These are phyloP conservation scores for Pristionchus pacificus DNA, from an alignment of 1,140 invertebrate genomes.

Conservation along the genomic window DNA sequence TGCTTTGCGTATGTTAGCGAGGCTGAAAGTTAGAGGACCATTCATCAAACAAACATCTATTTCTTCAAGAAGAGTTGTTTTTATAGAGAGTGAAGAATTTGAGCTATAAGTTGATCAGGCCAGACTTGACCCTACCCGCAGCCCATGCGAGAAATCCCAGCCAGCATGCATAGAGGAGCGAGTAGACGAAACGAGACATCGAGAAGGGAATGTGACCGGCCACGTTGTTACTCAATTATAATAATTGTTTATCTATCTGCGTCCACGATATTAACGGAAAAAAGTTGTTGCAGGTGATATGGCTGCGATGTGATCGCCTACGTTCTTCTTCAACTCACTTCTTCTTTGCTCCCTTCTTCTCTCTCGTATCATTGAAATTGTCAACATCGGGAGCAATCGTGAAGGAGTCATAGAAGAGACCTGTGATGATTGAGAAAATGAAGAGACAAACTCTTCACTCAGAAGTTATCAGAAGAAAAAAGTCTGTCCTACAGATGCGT, in stretches of 20 bases:
- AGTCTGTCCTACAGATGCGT: no score
- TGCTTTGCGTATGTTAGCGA: constrained; percentile 5
- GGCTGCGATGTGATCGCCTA: not conserved
- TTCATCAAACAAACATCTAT: constrained; percentile 3
- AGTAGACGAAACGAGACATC: constrained; percentile 14
- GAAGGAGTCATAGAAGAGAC: no score
- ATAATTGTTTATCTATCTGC: no score
- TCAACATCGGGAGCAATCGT: no score
- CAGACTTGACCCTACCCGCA: constrained; percentile 17
- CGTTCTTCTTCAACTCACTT: constrained; percentile 11
- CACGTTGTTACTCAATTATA: no score
- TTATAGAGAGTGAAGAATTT: constrained; percentile 11
- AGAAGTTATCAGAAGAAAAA: no score
- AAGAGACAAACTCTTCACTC: no score
- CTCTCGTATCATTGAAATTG: constrained; percentile 11
- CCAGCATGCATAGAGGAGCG: constrained; percentile 17
- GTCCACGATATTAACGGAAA: constrained; percentile 7
- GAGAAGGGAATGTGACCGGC: constrained; percentile 18
- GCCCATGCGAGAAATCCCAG: constrained; percentile 24
- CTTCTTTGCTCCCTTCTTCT: constrained; percentile 4
- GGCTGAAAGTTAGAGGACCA: constrained; percentile 6
- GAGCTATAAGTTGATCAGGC: constrained; percentile 1
- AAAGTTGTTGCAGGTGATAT: constrained; percentile 15
- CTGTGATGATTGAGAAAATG: no score
- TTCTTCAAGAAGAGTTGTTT: constrained; percentile 6